Percentiles rank a stretch among this genome's conserved stretches.
These are phyloP conservation scores for Pseudocheirus occidentalis DNA, from an alignment of 2,797 vertebrate species.

Conservation along the genomic window DNA sequence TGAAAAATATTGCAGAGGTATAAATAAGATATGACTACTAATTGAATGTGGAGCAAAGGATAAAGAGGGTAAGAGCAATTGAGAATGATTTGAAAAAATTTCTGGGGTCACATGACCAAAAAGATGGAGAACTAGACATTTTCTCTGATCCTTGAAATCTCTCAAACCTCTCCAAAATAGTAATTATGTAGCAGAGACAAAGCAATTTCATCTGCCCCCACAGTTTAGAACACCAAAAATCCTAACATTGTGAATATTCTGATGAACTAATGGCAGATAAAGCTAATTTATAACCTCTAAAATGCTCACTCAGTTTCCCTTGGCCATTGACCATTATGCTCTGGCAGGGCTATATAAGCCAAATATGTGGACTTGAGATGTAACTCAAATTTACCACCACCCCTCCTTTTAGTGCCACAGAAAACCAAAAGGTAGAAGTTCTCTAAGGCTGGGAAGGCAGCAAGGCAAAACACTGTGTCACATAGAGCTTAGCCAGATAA, in stretches of 20 bases:
- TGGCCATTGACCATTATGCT: background rate
- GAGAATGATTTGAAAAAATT: background rate
- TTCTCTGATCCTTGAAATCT: background rate
- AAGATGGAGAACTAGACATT: background rate
- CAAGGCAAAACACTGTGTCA: background rate
- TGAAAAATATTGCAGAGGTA: background rate
- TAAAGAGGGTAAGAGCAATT: background rate
- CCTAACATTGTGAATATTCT: background rate
- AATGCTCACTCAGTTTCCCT: background rate
- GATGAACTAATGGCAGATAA: background rate
- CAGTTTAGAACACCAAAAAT: background rate
- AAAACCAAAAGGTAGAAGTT: background rate
- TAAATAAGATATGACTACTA: background rate
- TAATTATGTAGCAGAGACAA: background rate
- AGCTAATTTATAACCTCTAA: background rate
- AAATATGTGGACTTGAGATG: background rate
- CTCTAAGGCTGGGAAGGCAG: background rate
- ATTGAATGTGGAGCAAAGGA: background rate
- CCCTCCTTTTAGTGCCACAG: background rate
- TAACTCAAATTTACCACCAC: background rate
- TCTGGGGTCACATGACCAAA: background rate
- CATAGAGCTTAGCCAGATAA: background rate
- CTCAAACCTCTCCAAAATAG: background rate
- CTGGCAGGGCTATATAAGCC: background rate
- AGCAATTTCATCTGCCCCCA: background rate